phyloP scores from a whole-genome alignment of 2,113 vertebrate genomes.

The Willisornis vidua region DNA sequence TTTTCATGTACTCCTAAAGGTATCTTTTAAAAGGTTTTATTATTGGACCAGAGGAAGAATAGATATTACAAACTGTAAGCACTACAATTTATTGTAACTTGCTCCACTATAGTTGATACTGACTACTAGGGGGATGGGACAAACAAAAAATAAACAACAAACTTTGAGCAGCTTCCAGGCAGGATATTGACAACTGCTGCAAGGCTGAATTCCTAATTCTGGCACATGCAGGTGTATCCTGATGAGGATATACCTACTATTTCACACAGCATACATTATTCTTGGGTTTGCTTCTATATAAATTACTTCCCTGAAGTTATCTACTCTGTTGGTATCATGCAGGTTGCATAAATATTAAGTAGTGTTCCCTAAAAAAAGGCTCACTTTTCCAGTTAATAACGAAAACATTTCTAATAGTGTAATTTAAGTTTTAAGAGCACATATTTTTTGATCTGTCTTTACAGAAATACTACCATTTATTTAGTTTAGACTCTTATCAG shows the following conservation, averaged over 20 bases:
- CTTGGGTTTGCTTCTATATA: background rate
- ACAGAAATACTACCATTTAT: background rate
- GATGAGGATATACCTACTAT: background rate
- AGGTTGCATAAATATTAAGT: background rate
- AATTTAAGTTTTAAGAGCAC: background rate
- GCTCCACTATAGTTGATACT: background rate
- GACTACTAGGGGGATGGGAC: background rate
- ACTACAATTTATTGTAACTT: background rate
- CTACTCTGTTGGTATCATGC: background rate
- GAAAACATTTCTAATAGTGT: background rate
- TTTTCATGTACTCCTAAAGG: background rate
- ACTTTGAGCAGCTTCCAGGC: background rate
- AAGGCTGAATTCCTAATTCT: background rate
- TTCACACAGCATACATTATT: background rate
- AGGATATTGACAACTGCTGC: background rate
- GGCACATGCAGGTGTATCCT: rapidly evolving
- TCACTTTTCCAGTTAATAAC: background rate
- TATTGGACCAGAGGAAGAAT: background rate
- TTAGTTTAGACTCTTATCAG: background rate
- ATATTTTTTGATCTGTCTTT: background rate
- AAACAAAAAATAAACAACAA: background rate
- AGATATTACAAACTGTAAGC: background rate
- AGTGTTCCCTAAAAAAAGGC: background rate
- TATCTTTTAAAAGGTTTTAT: background rate
- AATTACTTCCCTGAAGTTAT: background rate